phyloP scores from a whole-genome alignment of 1,140 invertebrate genomes.

The Drosophila kanapiae region DNA sequence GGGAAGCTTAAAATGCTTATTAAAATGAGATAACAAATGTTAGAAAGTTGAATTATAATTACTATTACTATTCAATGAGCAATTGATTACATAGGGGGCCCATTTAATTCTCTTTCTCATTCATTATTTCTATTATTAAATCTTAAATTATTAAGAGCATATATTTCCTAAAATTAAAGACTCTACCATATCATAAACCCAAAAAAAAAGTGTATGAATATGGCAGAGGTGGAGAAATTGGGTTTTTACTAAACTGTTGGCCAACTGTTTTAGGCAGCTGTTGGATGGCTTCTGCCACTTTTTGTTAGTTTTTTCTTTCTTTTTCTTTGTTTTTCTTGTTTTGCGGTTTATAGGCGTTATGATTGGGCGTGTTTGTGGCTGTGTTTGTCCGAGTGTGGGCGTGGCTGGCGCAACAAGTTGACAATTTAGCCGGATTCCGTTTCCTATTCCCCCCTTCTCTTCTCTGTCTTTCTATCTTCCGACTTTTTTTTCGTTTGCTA shows the following conservation, averaged over 20 bases:
- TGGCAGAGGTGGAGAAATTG: background rate
- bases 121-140: background rate
- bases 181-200: background rate
- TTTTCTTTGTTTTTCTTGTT: slow-evolving; percentile 25
- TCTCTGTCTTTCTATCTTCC: slow-evolving; percentile 9
- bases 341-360: slow-evolving; percentile 53
- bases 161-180: background rate
- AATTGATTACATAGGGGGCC: background rate
- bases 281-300: slow-evolving; percentile 30
- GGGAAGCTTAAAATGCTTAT: background rate
- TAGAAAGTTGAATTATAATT: background rate
- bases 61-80: background rate
- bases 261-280: slow-evolving; percentile 46
- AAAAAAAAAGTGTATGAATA: background rate
- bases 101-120: background rate
- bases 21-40: background rate
- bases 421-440: slow-evolving; percentile 37
- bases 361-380: slow-evolving; percentile 30
- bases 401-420: slow-evolving; percentile 58
- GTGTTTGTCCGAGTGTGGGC: slow-evolving; percentile 33
- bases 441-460: slow-evolving; percentile 6
- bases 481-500: slow-evolving; percentile 25
- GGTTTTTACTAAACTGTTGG: slow-evolving; percentile 20
- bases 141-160: background rate
- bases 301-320: slow-evolving; percentile 24